Conservation (phyloP, 2,797 vertebrate species). For the Enteromius mattozi region DNA sequence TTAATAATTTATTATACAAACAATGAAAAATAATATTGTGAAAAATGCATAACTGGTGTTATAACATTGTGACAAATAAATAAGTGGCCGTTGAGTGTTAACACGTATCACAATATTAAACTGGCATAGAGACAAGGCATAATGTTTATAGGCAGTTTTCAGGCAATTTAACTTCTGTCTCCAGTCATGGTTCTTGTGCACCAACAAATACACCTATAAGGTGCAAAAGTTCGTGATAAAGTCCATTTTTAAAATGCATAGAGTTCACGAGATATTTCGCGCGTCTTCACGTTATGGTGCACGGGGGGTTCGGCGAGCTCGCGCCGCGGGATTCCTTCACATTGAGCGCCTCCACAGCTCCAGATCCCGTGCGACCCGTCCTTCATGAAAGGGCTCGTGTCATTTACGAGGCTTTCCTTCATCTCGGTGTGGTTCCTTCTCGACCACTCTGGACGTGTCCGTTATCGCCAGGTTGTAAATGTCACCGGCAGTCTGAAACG, state of each 20-base stretch:
- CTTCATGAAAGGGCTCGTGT: constrained; percentile 17
- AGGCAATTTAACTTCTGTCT: constrained; percentile 61
- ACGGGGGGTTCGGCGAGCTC: background rate
- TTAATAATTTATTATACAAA: constrained; percentile 76
- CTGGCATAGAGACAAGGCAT: constrained; percentile 67
- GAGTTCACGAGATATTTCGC: constrained; percentile 54
- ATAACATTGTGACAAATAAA: constrained; percentile 65
- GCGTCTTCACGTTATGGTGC: background rate
- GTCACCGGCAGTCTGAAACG: constrained; percentile 27
- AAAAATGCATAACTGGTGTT: constrained; percentile 58
- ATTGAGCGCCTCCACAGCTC: background rate
- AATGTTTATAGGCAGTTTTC: constrained; percentile 67
- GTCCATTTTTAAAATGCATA: constrained; percentile 56
- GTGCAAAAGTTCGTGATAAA: constrained; percentile 36
- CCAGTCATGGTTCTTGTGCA: constrained; percentile 50
- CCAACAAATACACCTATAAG: constrained; percentile 56
- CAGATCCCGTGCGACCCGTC: background rate
- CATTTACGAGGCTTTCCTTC: constrained; percentile 22
- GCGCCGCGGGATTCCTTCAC: constrained; percentile 14
- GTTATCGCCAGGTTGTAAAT: constrained; percentile 5
- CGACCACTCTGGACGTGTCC: constrained; percentile 5
- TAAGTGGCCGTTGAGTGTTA: constrained; percentile 66
- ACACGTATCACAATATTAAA: constrained; percentile 61
- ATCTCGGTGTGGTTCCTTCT: constrained; percentile 21
- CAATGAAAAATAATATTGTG: constrained; percentile 55